These are phyloP conservation scores for Pheosia tremula DNA, from an alignment of 2,888 invertebrate genomes.

Conservation along the genomic window DNA sequence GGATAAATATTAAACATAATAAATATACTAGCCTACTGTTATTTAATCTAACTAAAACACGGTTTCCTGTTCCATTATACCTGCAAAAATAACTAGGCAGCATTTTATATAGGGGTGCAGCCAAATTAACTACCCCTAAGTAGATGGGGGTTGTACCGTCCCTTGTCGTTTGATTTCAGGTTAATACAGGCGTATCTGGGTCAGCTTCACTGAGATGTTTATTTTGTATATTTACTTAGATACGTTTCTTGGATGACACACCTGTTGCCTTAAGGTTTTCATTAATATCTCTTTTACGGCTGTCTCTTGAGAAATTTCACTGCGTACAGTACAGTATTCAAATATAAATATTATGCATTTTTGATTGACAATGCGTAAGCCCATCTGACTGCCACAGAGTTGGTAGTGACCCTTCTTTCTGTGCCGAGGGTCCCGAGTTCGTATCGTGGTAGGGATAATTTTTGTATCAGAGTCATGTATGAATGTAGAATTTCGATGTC, in stretches of 20 bases:
- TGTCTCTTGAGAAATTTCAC: not conserved
- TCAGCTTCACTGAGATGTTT: conserved; percentile 4
- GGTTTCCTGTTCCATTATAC: not conserved
- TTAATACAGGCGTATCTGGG: conserved; percentile 9
- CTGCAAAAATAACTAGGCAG: not conserved
- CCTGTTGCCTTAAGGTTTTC: not conserved
- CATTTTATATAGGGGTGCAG: not conserved
- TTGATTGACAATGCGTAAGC: no score
- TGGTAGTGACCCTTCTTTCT: no score
- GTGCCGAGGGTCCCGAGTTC: no score
- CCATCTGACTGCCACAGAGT: no score
- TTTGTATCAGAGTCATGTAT: no score
- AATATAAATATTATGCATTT: not conserved
- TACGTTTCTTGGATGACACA: not conserved
- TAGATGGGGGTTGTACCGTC: not conserved
- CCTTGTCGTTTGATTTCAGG: conserved; percentile 7
- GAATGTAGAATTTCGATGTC: no score
- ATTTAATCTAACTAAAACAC: no score
- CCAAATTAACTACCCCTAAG: conserved; percentile 1
- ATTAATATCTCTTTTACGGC: not conserved
- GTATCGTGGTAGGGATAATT: no score
- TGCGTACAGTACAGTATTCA: not conserved
- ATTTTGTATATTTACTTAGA: conserved; percentile 6
- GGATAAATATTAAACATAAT: no score
- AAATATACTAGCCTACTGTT: no score